Conservation (phyloP, 2,797 vertebrate genomes). For the Cephalopachus bancanus region DNA sequence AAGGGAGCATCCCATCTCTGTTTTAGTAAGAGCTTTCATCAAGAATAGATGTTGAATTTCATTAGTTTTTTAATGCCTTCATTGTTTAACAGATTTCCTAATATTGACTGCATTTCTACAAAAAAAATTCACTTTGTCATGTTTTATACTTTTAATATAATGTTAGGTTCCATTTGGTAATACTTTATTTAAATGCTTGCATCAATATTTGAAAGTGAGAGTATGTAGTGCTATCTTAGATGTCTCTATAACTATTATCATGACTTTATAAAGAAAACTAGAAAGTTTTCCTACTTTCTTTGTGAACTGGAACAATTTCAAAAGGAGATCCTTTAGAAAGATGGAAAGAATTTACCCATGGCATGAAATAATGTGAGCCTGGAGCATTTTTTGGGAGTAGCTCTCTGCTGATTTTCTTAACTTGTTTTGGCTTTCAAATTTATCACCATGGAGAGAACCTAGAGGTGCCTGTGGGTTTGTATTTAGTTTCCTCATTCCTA, state of each 20-base stretch:
- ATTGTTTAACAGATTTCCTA: constrained; percentile 40
- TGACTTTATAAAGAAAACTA: constrained; percentile 1
- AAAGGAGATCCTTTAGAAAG: background rate
- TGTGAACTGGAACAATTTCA: constrained; percentile 33
- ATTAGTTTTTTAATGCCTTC: background rate
- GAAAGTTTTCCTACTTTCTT: constrained; percentile 5
- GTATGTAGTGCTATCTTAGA: constrained; percentile 27
- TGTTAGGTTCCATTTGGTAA: background rate
- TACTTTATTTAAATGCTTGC: background rate
- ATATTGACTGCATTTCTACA: constrained; percentile 21
- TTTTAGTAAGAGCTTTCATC: constrained; percentile 41
- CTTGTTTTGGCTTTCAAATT: constrained; percentile 55
- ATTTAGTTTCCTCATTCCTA: constrained; percentile 3
- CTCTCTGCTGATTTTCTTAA: constrained; percentile 2
- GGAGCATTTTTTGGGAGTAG: background rate
- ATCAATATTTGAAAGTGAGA: constrained; percentile 37
- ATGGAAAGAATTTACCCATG: background rate
- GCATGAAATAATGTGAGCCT: background rate
- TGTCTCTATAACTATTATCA: background rate
- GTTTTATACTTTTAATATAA: constrained; percentile 37
- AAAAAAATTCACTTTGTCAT: background rate
- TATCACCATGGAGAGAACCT: background rate
- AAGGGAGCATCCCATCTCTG: background rate
- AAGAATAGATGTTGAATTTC: constrained; percentile 14
- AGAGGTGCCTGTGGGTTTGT: background rate